Evolutionary conservation across 2,888 invertebrate genomes (phyloP).

Genomic region (Eulithis prunata): DNA sequence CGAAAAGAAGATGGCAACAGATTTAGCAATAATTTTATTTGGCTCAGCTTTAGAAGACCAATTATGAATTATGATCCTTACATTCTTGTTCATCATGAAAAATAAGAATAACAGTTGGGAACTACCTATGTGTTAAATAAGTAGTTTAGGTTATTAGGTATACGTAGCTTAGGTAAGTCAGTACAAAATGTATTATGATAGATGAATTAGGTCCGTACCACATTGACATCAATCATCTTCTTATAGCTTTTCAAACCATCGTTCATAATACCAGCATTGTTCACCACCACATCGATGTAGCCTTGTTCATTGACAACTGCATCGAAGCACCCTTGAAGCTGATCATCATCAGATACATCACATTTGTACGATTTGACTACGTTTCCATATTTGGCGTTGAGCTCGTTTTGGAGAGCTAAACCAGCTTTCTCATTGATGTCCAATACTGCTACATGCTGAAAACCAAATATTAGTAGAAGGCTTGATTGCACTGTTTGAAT

Average conservation of each 20-base stretch:
- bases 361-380: slow-evolving; percentile 57
- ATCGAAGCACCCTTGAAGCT: slow-evolving; percentile 50
- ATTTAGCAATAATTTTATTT: too few relatives aligned
- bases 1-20: too few relatives aligned
- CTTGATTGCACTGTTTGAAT: too few relatives aligned
- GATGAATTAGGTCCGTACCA: slow-evolving; percentile 48
- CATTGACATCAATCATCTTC: slow-evolving; percentile 57
- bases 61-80: too few relatives aligned
- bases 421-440: slow-evolving; percentile 56
- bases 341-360: slow-evolving; percentile 58
- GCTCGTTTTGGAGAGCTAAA: slow-evolving; percentile 47
- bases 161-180: too few relatives aligned
- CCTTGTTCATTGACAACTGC: slow-evolving; percentile 49
- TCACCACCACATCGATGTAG: slow-evolving; percentile 56
- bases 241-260: slow-evolving; percentile 51
- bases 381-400: slow-evolving; percentile 53
- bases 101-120: too few relatives aligned
- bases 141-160: too few relatives aligned
- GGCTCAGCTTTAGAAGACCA: too few relatives aligned
- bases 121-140: too few relatives aligned
- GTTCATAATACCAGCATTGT: slow-evolving; percentile 61
- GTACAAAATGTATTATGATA: not conserved
- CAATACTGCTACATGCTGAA: slow-evolving; percentile 57
- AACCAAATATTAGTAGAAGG: not conserved
- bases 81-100: too few relatives aligned